Conservation (phyloP, 37 sponge, comb jelly and placozoan genomes). For the Amphimedon queenslandica region DNA sequence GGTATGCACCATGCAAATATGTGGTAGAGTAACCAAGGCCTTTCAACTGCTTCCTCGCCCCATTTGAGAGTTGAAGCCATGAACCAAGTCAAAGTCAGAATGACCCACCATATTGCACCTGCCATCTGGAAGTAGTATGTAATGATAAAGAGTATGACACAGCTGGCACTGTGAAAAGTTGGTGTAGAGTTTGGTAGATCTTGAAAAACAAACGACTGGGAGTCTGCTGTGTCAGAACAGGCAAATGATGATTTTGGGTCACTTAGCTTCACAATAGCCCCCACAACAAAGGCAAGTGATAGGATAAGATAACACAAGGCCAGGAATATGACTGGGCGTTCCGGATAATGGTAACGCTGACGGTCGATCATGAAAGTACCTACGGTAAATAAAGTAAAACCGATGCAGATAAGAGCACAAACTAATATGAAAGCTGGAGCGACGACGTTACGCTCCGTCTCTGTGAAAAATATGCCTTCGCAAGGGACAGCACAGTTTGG, state of each 20-base stretch:
- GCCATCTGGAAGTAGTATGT: conserved; percentile 84
- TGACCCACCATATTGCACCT: conserved; percentile 76
- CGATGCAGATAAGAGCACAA: conserved; percentile 59
- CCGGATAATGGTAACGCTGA: conserved; percentile 84
- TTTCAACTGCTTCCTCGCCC: conserved; percentile 89
- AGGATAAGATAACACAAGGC: conserved; percentile 78
- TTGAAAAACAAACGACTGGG: conserved; percentile 50
- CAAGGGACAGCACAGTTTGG: conserved; percentile 48
- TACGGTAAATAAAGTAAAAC: conserved; percentile 77
- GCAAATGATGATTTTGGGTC: conserved; percentile 36
- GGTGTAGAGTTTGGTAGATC: conserved; percentile 29
- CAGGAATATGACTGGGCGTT: conserved; percentile 86
- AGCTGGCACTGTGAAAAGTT: conserved; percentile 52
- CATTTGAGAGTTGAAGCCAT: conserved; percentile 91
- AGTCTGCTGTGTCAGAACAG: conserved; percentile 11
- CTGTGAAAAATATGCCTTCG: conserved; percentile 43
- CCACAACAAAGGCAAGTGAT: conserved; percentile 71
- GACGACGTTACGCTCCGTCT: conserved; percentile 15
- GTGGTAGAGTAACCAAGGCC: conserved; percentile 79
- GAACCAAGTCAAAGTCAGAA: conserved; percentile 92
- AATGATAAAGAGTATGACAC: conserved; percentile 72
- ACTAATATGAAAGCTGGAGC: conserved; percentile 67
- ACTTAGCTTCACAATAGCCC: conserved; percentile 57
- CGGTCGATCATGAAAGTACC: conserved; percentile 86
- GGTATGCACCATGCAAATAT: conserved; percentile 81